phyloP scores from a whole-genome alignment of 1,140 invertebrate genomes.

The Pemphigus obesinymphae region DNA sequence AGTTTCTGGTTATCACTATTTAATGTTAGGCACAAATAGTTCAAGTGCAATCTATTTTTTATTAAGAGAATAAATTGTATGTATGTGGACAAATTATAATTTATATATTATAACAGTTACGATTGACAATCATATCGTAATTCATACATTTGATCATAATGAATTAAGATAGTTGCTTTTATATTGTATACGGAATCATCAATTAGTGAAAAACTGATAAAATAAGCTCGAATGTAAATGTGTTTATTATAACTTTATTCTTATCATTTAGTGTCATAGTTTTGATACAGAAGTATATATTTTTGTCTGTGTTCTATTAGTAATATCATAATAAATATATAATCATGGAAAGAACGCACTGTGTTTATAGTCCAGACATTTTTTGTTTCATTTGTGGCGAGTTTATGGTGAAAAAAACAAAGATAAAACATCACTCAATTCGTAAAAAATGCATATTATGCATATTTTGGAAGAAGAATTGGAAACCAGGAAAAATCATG shows the following conservation, averaged over 20 bases:
- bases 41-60: background rate
- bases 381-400: slow-evolving; percentile 43
- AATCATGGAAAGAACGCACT: background rate
- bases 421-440: slow-evolving; percentile 38
- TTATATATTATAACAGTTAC: too few relatives aligned
- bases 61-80: background rate
- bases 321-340: background rate
- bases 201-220: too few relatives aligned
- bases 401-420: slow-evolving; percentile 41
- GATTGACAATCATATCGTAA: background rate
- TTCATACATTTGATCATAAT: background rate
- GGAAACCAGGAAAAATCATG: too few relatives aligned
- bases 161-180: background rate
- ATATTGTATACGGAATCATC: too few relatives aligned
- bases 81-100: background rate
- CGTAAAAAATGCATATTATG: slow-evolving; percentile 41
- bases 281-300: background rate
- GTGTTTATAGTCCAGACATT: slow-evolving; percentile 27
- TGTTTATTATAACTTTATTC: too few relatives aligned
- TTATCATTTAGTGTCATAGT: too few relatives aligned
- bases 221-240: too few relatives aligned
- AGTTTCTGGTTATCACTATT: background rate
- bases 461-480: slow-evolving; percentile 16
- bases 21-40: background rate
- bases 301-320: background rate